Conservation (phyloP, 2,797 vertebrate species). For the Enteromius treurensis region DNA sequence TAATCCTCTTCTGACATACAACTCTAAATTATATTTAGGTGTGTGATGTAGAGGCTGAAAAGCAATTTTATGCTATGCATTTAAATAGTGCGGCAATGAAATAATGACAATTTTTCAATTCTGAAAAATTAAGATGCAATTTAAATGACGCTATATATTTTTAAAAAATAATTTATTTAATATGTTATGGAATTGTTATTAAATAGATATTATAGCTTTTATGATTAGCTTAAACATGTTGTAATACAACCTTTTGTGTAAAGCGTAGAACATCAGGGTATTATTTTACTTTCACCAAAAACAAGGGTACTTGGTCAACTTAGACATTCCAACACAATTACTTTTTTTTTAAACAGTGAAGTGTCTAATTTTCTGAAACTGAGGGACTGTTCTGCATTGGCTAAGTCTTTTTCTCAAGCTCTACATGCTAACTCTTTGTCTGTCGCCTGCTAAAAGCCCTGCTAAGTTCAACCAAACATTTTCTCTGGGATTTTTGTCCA, state of each 20-base stretch:
- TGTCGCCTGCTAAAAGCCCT: slow-evolving; percentile 33
- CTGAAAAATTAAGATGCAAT: no score
- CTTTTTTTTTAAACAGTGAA: neutral
- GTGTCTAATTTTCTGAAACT: slow-evolving; percentile 33
- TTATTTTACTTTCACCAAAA: neutral
- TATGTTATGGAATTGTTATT: neutral
- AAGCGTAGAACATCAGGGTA: neutral
- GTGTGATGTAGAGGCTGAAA: neutral
- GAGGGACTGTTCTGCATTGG: slow-evolving; percentile 5
- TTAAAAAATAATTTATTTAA: neutral
- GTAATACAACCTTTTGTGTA: neutral
- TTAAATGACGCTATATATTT: no score
- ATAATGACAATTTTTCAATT: neutral
- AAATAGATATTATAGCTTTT: neutral
- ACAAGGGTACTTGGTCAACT: neutral
- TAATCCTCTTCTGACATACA: neutral
- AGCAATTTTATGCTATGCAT: neutral
- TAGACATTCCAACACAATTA: slow-evolving; percentile 6
- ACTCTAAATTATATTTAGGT: neutral
- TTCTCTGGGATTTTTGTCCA: slow-evolving; percentile 53
- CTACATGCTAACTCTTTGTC: slow-evolving; percentile 43
- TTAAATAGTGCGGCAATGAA: neutral
- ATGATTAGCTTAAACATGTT: neutral
- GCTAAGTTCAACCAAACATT: slow-evolving; percentile 54
- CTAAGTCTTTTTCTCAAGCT: slow-evolving; percentile 38